These are phyloP conservation scores for Malurus leucopterus DNA, from an alignment of 2,797 vertebrate genomes.

Conservation along the genomic window DNA sequence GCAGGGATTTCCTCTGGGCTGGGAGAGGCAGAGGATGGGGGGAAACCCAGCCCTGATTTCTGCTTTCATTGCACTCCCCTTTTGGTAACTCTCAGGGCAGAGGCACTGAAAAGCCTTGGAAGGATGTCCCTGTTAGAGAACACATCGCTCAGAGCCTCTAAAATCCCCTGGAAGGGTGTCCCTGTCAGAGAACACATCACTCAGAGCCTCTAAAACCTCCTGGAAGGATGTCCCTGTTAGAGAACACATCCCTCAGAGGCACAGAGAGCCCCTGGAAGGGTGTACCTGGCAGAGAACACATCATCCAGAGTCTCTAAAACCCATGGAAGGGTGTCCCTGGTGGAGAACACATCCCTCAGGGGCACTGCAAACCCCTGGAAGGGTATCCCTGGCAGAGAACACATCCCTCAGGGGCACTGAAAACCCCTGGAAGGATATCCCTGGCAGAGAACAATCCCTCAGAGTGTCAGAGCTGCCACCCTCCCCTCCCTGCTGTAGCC, in stretches of 20 bases:
- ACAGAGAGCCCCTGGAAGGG: no score
- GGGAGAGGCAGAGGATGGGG: background rate
- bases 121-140: accelerated
- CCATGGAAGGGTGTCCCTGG: accelerated
- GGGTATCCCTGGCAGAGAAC: accelerated
- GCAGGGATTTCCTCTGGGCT: background rate
- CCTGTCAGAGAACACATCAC: accelerated
- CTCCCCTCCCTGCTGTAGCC: background rate
- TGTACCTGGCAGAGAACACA: accelerated
- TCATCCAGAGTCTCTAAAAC: background rate
- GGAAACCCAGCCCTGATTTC: background rate
- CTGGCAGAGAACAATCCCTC: accelerated
- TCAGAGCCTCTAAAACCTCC: background rate
- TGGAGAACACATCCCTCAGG: no score
- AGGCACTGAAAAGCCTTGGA: background rate
- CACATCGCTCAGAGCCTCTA: no score
- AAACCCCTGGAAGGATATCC: background rate
- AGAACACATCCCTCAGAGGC: no score
- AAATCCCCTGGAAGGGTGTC: no score
- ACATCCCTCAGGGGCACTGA: background rate
- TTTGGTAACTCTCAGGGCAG: background rate
- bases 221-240: accelerated
- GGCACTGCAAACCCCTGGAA: no score
- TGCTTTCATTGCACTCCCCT: background rate
- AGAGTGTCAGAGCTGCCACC: background rate